Conservation (phyloP, 2,888 invertebrate genomes). For the Allophyes oxyacanthae region DNA sequence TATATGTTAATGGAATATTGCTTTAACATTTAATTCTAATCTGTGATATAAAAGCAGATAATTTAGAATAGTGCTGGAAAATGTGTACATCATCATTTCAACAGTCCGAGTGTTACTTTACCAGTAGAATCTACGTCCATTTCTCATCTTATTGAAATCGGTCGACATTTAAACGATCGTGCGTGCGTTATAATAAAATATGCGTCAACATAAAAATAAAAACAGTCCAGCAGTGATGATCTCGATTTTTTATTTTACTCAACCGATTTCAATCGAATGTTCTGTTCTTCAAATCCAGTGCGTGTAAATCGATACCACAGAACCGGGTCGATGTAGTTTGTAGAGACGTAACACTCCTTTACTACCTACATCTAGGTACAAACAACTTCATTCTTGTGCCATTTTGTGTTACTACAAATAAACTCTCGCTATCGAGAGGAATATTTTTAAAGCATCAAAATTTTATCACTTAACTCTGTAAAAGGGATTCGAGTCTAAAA, state of each 20-base stretch:
- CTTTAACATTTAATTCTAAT: constrained; percentile 41
- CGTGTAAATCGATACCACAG: not conserved
- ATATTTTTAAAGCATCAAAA: constrained; percentile 67
- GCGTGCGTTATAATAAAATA: too few relatives aligned
- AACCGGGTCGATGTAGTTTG: constrained; percentile 9
- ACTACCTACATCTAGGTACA: constrained; percentile 1
- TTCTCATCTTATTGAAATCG: constrained; percentile 15
- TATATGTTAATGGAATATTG: constrained; percentile 49
- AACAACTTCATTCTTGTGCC: constrained; percentile 25
- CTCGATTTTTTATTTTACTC: constrained; percentile 5
- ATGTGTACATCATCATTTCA: constrained; percentile 22
- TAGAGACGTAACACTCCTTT: constrained; percentile 10
- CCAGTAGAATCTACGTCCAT: constrained; percentile 13
- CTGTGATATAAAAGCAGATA: constrained; percentile 44
- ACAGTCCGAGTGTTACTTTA: constrained; percentile 17
- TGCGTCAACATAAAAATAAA: constrained; percentile 3
- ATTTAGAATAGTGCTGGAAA: constrained; percentile 42
- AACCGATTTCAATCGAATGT: constrained; percentile 3
- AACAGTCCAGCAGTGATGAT: constrained; percentile 26
- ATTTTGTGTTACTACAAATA: constrained; percentile 37
- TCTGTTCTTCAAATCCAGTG: constrained; percentile 2
- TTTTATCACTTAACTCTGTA: constrained; percentile 64
- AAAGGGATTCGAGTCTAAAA: constrained; percentile 52
- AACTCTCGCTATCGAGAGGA: constrained; percentile 33
- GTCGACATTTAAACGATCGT: constrained; percentile 11